Conservation (phyloP, 2,113 vertebrate species). For the Nymphicus hollandicus region DNA sequence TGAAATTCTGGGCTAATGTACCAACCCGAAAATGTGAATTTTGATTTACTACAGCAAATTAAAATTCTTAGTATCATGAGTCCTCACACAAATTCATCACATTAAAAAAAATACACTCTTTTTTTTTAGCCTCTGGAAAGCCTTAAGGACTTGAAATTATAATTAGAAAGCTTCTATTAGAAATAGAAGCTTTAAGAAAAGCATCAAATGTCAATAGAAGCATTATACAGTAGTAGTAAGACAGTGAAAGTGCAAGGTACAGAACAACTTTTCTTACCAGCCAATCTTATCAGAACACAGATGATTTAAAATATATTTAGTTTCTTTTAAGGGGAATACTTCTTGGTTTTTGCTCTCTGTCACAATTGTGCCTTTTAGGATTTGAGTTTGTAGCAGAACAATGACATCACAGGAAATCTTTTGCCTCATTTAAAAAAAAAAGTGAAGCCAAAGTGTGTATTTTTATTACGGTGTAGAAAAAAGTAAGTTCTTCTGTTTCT, state of each 20-base stretch:
- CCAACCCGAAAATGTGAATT: neutral
- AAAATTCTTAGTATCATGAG: neutral
- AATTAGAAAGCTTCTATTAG: neutral
- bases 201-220: neutral
- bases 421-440: neutral
- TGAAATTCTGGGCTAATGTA: neutral
- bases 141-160: neutral
- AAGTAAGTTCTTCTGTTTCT: neutral
- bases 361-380: neutral
- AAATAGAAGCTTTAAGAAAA: neutral
- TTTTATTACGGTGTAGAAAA: neutral
- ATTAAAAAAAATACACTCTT: neutral
- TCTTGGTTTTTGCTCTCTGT: neutral
- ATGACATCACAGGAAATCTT: neutral
- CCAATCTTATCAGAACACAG: neutral
- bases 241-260: neutral
- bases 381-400: neutral
- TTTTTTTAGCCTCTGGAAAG: neutral
- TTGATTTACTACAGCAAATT: neutral
- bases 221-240: neutral
- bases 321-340: neutral
- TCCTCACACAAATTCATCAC: neutral
- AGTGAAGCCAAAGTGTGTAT: neutral
- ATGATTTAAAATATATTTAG: neutral
- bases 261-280: neutral